Base-by-base conservation (phyloP, 2,888 invertebrate genomes). In the Dynastes maya region DNA sequence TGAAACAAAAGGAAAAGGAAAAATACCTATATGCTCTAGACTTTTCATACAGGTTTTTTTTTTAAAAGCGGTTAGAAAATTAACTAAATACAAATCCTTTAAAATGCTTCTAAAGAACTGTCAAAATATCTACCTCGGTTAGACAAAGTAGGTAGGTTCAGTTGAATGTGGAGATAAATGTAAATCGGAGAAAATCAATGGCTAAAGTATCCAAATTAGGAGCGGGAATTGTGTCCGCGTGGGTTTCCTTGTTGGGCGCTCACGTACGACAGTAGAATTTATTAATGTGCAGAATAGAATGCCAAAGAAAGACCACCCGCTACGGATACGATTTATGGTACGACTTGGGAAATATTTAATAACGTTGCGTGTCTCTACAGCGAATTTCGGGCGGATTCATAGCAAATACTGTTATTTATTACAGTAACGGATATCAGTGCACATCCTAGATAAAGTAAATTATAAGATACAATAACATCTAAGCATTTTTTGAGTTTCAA, bases 231-330 rank as follows among this genome's bases (percentile, higher is more conserved):
- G 37, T 72, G 72, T 40, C 58, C 58, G 72, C 37, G 72, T 58
- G 58, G 72, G 58, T 40, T 58, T 40, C 72, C 72, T 72, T 72
- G 11, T 58, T 58, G 58, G 40, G 32, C 58, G 51, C 22, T 58
- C 58, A 27, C 58, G 72, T 72, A 72, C 55, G 16, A 40, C 45
- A 37, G 16, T 11, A 16, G 58, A 58, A 72, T 58, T 72, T 72
- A 72, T 58, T 58, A 72, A 58, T 58, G 58, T 11, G 40, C 40
- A 13, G 72, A 72, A 61, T 40, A 22, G 37, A 72, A 72, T 58
- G 51, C 58, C 45, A 27, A 68, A 51, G 72, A 32, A 45, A 58
- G 72, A 72, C 72, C 72, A 72, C 72, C 72, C 58, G 40, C 72
- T 9, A 37, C 9, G 29, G 16, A 40, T 51, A 40, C 16, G 22